phyloP scores from a whole-genome alignment of 92 coral and sea anemone species.

The Epizoanthus illoricatus region DNA sequence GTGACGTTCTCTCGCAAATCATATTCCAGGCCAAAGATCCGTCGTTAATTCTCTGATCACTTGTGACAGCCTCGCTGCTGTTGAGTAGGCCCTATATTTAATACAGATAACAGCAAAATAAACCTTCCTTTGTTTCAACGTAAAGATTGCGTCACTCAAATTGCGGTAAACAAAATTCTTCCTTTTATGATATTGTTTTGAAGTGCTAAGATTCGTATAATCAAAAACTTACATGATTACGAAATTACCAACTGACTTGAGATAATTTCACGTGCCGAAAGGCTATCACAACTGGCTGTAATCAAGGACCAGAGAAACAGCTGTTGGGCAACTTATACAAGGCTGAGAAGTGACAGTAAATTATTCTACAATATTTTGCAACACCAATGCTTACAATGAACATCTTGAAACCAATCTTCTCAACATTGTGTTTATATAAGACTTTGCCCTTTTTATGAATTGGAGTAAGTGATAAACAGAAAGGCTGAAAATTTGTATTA shows the following conservation, averaged over 20 bases:
- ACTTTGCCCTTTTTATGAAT: not conserved
- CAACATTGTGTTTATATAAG: not conserved
- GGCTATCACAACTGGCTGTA: no score
- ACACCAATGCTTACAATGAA: no score
- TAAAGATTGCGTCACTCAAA: slow-evolving; percentile 21
- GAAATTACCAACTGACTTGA: no score
- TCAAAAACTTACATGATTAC: no score
- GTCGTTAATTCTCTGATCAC: not conserved
- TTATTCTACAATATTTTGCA: no score
- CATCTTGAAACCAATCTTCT: no score
- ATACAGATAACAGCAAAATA: not conserved
- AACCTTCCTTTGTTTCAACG: not conserved
- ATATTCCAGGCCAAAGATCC: not conserved
- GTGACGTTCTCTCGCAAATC: not conserved
- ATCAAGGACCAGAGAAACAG: no score
- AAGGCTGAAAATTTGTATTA: slow-evolving; percentile 1
- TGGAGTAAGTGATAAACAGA: not conserved
- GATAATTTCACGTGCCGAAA: no score
- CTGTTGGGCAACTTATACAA: no score
- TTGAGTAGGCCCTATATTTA: not conserved
- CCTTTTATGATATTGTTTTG: not conserved
- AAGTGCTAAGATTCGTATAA: not conserved
- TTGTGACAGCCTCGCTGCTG: not conserved
- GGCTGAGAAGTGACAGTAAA: no score
- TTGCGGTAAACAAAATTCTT: not conserved